Conservation (phyloP, 2,888 invertebrate genomes). For the Microctonus aethiopoides region DNA sequence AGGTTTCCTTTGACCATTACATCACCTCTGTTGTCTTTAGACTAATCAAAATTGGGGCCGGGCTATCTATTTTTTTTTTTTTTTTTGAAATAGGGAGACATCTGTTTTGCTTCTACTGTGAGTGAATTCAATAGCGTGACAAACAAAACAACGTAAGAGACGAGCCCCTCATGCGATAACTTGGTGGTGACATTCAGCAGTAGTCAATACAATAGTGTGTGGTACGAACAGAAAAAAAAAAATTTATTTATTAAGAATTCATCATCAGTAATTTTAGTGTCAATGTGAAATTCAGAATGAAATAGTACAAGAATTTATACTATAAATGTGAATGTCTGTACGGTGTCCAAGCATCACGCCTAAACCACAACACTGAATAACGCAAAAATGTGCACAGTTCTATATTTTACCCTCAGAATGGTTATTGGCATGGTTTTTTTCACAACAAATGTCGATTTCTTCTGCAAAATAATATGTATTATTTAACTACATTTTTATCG, state of each 20-base stretch:
- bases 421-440: too few relatives aligned
- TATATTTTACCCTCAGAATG: too few relatives aligned
- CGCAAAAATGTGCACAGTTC: too few relatives aligned
- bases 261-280: background rate
- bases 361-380: too few relatives aligned
- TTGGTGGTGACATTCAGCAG: conserved; percentile 16
- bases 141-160: conserved; percentile 14
- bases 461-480: too few relatives aligned
- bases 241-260: background rate
- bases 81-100: background rate
- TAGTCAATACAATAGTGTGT: background rate
- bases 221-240: background rate
- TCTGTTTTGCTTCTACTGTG: background rate
- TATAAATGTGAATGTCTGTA: too few relatives aligned
- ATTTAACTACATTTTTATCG: too few relatives aligned
- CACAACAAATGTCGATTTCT: too few relatives aligned
- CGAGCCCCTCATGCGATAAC: conserved; percentile 18
- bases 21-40: background rate
- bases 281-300: background rate
- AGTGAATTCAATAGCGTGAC: background rate
- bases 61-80: background rate
- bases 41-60: too few relatives aligned
- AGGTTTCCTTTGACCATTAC: background rate
- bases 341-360: too few relatives aligned
- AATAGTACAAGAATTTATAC: background rate